Evolutionary conservation across 2,113 vertebrate genomes (phyloP).

Genomic region (Chloropsis hardwickii): DNA sequence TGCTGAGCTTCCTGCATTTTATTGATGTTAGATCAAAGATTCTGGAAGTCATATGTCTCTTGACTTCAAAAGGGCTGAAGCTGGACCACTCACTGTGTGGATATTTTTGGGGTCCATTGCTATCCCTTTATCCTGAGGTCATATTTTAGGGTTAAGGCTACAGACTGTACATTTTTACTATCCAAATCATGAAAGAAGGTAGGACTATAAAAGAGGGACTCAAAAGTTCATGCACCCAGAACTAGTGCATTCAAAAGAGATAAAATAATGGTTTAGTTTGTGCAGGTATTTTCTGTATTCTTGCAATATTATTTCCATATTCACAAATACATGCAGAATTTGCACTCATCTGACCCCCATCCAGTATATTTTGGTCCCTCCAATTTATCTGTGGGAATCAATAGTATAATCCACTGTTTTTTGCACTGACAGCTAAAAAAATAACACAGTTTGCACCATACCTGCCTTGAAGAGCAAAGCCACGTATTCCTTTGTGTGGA

Average conservation of each 20-base stretch:
- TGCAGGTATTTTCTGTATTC: not conserved
- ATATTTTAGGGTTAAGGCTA: not conserved
- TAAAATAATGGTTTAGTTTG: fast-evolving
- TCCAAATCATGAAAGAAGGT: not conserved
- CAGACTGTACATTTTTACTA: not conserved
- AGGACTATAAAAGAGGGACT: not conserved
- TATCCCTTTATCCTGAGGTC: not conserved
- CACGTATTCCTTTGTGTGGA: not conserved
- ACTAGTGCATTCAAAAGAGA: not conserved
- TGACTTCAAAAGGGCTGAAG: not conserved
- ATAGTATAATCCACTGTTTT: not conserved
- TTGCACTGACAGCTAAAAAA: not conserved
- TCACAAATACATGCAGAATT: not conserved
- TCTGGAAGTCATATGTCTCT: not conserved
- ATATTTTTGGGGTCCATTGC: not conserved
- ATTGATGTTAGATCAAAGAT: not conserved
- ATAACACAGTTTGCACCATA: not conserved
- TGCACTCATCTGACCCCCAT: not conserved
- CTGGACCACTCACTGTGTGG: not conserved
- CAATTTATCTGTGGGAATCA: not conserved
- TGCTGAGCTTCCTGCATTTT: not conserved
- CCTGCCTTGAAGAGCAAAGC: not conserved
- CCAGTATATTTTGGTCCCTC: not conserved
- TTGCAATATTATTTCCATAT: not conserved
- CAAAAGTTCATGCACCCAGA: not conserved